Percentiles rank a stretch among this genome's conserved stretches.
These are phyloP conservation scores for Onychomys torridus DNA, from an alignment of 2,797 vertebrate genomes.

Conservation along the genomic window DNA sequence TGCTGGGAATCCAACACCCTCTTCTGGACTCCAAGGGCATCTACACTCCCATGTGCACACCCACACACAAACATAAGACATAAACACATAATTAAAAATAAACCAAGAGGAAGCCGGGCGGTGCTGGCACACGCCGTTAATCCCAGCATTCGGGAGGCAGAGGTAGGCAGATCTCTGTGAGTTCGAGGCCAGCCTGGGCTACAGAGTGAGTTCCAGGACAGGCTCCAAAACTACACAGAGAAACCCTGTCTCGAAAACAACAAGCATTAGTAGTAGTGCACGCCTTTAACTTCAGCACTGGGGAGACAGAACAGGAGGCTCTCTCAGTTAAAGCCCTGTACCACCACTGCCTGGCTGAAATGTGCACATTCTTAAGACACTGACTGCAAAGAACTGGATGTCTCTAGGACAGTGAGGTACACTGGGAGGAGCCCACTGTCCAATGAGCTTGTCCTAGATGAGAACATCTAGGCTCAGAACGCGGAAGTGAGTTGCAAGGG, in stretches of 20 bases:
- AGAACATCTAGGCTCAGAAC: background rate
- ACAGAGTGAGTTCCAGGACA: no score
- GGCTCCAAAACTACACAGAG: no score
- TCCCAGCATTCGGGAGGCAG: no score
- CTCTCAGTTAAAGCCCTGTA: background rate
- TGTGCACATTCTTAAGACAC: background rate
- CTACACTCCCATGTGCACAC: background rate
- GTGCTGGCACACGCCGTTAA: no score
- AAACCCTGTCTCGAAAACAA: no score
- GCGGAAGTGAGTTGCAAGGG: background rate
- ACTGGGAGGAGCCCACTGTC: background rate
- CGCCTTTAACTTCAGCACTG: background rate
- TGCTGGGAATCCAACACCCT: background rate
- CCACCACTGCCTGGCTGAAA: background rate
- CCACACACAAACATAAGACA: background rate
- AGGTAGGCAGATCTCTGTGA: no score
- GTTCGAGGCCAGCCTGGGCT: no score
- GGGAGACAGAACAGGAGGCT: background rate
- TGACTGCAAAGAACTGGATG: background rate
- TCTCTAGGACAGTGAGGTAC: background rate
- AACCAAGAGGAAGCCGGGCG: background rate
- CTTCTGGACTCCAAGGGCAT: background rate
- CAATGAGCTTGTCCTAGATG: background rate
- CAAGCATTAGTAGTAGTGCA: background rate
- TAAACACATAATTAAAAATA: background rate